These are phyloP conservation scores for Cynoglossus semilaevis DNA, from an alignment of 2,113 vertebrate genomes.

Conservation along the genomic window DNA sequence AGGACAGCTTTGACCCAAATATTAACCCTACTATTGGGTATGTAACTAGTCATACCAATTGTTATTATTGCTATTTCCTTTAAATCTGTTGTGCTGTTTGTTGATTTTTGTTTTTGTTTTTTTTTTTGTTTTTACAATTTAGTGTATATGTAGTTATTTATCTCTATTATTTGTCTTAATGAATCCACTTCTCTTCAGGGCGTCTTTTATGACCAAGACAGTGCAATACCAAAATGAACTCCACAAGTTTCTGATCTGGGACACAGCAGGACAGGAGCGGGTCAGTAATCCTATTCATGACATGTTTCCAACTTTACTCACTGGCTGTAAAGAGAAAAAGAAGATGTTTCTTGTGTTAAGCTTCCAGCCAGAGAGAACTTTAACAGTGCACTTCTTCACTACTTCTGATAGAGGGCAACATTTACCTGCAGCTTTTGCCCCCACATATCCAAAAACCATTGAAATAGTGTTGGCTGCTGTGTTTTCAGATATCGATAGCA, in stretches of 20 bases:
- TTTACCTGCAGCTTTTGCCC: constrained; percentile 43
- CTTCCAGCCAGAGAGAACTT: neutral
- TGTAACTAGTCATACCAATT: constrained; percentile 40
- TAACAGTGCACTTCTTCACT: constrained; percentile 47
- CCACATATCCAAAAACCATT: neutral
- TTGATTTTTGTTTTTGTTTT: no score
- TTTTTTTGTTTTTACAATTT: no score
- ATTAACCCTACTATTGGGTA: constrained; percentile 98
- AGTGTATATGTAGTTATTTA: no score
- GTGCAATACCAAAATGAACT: constrained; percentile 95
- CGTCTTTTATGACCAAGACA: constrained; percentile 98
- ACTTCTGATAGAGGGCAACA: constrained; percentile 69
- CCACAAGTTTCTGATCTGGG: constrained; percentile 98
- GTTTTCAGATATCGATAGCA: neutral
- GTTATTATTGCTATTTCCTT: neutral
- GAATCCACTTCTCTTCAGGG: constrained; percentile 75
- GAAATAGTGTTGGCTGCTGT: constrained; percentile 1
- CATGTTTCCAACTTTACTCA: neutral
- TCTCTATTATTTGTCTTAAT: neutral
- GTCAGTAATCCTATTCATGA: constrained; percentile 71
- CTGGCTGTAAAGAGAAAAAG: neutral
- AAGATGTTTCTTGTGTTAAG: neutral
- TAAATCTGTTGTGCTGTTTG: neutral
- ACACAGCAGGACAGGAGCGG: constrained; percentile 94
- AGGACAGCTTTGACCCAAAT: constrained; percentile 95